Conservation (phyloP, 2,888 invertebrate species). For the Philereme transversata region DNA sequence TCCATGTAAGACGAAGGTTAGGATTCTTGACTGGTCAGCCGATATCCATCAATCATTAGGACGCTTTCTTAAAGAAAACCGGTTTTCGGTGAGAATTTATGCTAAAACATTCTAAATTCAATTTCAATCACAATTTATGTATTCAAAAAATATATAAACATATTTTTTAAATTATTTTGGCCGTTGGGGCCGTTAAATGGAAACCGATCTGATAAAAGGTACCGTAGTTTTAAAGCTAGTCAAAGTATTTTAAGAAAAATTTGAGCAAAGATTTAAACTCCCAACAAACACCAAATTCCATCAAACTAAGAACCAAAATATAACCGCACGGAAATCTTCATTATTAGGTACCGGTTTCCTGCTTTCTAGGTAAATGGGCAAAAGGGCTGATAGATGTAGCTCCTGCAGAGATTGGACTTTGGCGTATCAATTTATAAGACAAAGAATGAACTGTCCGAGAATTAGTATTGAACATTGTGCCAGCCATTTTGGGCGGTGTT, state of each 20-base stretch:
- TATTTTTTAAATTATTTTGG: no score
- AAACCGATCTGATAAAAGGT: no score
- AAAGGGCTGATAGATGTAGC: slow-evolving; percentile 64
- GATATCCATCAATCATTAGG: slow-evolving; percentile 75
- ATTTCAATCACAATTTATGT: no score
- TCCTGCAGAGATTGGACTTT: slow-evolving; percentile 66
- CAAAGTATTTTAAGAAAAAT: no score
- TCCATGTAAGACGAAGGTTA: slow-evolving; percentile 26
- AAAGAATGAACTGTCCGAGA: slow-evolving; percentile 69
- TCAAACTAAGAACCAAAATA: no score
- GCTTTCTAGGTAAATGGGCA: slow-evolving; percentile 10
- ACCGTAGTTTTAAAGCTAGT: no score
- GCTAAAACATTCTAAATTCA: no score
- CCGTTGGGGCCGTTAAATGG: no score
- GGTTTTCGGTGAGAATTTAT: background rate
- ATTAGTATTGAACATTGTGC: slow-evolving; percentile 46
- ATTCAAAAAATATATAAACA: no score
- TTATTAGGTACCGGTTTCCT: background rate
- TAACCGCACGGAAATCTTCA: no score
- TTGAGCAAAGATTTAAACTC: no score
- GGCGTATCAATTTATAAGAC: slow-evolving; percentile 82
- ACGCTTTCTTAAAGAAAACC: slow-evolving; percentile 3
- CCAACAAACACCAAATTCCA: no score
- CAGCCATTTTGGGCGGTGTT: background rate
- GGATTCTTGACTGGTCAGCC: slow-evolving; percentile 42